Evolutionary conservation across 1,140 invertebrate genomes (phyloP).

Genomic region (Telenomus remus): DNA sequence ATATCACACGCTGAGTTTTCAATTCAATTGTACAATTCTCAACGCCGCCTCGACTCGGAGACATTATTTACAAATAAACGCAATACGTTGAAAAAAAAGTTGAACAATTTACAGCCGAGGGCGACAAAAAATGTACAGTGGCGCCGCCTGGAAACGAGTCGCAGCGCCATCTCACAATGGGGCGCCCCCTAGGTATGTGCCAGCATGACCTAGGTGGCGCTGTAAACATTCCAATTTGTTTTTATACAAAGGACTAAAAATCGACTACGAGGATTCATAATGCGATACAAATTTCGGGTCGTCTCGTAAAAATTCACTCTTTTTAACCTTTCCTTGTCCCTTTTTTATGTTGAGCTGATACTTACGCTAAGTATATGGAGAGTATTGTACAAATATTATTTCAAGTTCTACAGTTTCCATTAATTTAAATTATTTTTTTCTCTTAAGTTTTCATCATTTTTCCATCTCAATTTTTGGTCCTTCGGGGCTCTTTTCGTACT

Average conservation of each 20-base stretch:
- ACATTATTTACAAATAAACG: background rate
- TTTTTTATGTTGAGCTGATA: conserved; percentile 25
- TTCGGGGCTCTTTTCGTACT: conserved; percentile 20
- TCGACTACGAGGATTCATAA: conserved; percentile 16
- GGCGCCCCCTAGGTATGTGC: conserved; percentile 32
- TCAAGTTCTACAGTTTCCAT: background rate
- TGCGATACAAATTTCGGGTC: conserved; percentile 7
- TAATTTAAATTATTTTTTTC: conserved; percentile 3
- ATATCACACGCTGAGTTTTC: conserved; percentile 18
- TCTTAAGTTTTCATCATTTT: conserved; percentile 7
- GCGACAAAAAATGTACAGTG: background rate
- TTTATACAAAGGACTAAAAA: too few species aligned
- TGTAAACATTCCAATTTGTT: background rate
- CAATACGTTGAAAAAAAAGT: background rate
- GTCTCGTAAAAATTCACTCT: conserved; percentile 13
- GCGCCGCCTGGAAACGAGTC: background rate
- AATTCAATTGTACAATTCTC: background rate
- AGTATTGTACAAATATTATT: background rate
- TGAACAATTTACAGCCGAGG: background rate
- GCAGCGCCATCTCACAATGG: conserved; percentile 34
- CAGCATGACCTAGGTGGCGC: conserved; percentile 31
- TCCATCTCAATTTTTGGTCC: conserved; percentile 5
- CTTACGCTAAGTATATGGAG: conserved; percentile 51
- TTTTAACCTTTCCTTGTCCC: conserved; percentile 17
- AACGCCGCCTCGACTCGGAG: background rate